Base-by-base conservation (phyloP, 2,797 vertebrate species). In the Capromys pilorides region DNA sequence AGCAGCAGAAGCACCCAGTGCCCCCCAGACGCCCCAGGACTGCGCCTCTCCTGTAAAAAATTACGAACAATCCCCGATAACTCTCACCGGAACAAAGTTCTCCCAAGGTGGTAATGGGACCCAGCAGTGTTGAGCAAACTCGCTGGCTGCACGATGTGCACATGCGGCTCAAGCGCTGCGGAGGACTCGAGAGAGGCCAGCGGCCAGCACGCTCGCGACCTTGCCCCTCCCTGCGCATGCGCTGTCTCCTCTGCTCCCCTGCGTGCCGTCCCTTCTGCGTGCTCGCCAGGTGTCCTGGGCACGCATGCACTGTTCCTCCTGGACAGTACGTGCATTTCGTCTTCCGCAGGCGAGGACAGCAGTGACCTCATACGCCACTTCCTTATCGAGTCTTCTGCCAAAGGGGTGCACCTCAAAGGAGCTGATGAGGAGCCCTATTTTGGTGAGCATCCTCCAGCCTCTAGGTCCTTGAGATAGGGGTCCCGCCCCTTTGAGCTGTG, bases 301-400 rank as follows among this genome's bases (percentile, higher is more conserved):
- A 33, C n/a, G 66, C 66, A 69, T 36, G 66, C 66, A 18, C 66
- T 67, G 6, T 24, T 0, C 0, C 66, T 36, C 19, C n/a, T n/a
- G 16, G 1, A 18, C 36, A 24, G 3, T 67, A 2, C 12, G 64
- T 18, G 64, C 66, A 1, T n/a, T 69, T 36, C 36, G 33, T 69
- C 73, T 26, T 75, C 24, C 6, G 64, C 96, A 98, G 98, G 97
- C 0, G 95, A 97, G 2, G 97, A 98, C 5, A 79, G 96, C 93
- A n/a, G 88, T 66, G 98, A 99, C 79, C 77, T 98, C 0, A 62
- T 99, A 96, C 98, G 98, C 88, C 99, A 99, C 96, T 99, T 99
- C 97, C 99, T 99, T 41, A 99, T 99, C 28, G 99, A 99, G 96
- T 99, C 99, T 10, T 99, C 99, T 0, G 96, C 99, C 79, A 99